phyloP scores from a whole-genome alignment of 1,140 invertebrate species.

The Drosophila repleta region DNA sequence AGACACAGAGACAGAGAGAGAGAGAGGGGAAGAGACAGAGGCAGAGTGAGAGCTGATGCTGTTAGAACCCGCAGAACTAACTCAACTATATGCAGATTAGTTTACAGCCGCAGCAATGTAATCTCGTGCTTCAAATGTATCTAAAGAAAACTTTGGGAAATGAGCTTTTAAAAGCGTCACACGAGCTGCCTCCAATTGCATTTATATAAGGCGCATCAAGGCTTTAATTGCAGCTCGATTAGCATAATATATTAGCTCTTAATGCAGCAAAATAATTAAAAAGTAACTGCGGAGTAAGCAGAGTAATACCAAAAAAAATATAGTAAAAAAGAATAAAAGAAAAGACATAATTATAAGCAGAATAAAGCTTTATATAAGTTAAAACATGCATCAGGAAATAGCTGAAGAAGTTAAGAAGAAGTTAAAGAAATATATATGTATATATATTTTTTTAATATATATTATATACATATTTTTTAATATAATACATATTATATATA shows the following conservation, averaged over 20 bases:
- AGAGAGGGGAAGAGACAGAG: not conserved
- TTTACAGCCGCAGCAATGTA: slow-evolving; percentile 18
- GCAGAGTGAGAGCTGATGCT: not conserved
- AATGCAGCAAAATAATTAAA: slow-evolving; percentile 10
- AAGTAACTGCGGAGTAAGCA: not conserved
- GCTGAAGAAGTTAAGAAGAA: no score
- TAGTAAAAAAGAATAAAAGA: not conserved
- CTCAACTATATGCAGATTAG: slow-evolving; percentile 17
- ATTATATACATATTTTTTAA: no score
- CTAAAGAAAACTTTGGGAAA: slow-evolving; percentile 34
- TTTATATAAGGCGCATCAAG: not conserved
- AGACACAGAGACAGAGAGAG: not conserved
- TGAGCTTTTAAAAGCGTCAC: slow-evolving; percentile 37
- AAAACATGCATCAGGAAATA: not conserved
- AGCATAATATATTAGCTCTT: slow-evolving; percentile 34
- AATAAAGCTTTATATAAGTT: not conserved
- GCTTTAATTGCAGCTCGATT: slow-evolving; percentile 1
- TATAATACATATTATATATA: no score
- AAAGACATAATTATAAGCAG: not conserved
- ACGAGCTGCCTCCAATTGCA: slow-evolving; percentile 23
- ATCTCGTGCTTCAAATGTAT: slow-evolving; percentile 12
- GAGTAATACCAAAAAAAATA: not conserved
- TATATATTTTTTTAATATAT: not conserved
- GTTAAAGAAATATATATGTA: not conserved
- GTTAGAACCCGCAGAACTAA: not conserved